A percentile compares a stretch with the other conserved stretches of the same genome.
Evolutionary conservation across 2,888 invertebrate species (phyloP).

Genomic region (Drosophila anomalata): DNA sequence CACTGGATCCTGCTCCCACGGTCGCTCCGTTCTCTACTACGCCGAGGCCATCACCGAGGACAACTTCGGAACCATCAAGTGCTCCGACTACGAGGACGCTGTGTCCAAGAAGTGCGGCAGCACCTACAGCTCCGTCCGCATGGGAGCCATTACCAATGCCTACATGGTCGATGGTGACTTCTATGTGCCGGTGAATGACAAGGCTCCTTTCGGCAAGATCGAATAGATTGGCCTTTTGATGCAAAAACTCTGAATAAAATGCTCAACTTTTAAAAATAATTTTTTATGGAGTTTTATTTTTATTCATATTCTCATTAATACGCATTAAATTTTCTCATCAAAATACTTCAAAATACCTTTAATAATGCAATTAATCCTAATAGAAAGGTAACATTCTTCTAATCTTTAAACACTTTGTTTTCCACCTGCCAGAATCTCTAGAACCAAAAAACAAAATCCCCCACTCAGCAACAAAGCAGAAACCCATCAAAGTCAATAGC

Average conservation of each 20-base stretch:
- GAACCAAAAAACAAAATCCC: not conserved
- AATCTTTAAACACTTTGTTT: slow-evolving; percentile 2
- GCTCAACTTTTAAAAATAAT: not conserved
- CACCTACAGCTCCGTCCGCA: slow-evolving; percentile 62
- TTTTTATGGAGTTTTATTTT: not conserved
- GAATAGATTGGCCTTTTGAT: slow-evolving; percentile 28
- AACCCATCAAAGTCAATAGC: not conserved
- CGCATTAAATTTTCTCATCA: no score
- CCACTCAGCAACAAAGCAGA: slow-evolving; percentile 9
- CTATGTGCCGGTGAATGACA: slow-evolving; percentile 77
- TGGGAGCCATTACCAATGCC: slow-evolving; percentile 74
- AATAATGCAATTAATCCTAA: no score
- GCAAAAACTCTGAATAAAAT: slow-evolving; percentile 19
- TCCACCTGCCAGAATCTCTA: not conserved
- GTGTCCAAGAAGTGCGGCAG: slow-evolving; percentile 66
- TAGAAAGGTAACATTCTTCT: not conserved
- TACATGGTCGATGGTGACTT: slow-evolving; percentile 77
- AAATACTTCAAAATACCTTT: no score
- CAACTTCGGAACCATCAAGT: slow-evolving; percentile 78
- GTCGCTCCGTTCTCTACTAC: slow-evolving; percentile 83
- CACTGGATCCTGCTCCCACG: slow-evolving; percentile 83
- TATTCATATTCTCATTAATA: not conserved
- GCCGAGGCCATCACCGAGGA: slow-evolving; percentile 83
- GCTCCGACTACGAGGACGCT: slow-evolving; percentile 68
- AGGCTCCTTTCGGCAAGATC: slow-evolving; percentile 75